phyloP scores from a whole-genome alignment of 1,140 invertebrate species.

The Drosophila quadrilineata region DNA sequence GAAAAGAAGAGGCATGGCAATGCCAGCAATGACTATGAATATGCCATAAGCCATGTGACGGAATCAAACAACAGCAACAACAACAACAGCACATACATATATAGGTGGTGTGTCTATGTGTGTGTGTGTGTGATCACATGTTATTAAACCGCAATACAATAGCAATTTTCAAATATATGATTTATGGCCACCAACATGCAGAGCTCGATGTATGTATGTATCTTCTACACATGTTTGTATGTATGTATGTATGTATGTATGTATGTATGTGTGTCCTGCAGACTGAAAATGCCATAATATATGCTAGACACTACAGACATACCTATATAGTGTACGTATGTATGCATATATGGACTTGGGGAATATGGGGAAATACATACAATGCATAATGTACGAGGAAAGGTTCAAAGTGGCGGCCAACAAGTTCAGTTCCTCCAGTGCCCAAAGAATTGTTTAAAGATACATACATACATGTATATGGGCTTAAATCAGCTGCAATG shows the following conservation, averaged over 20 bases:
- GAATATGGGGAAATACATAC: neutral
- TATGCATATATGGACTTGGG: neutral
- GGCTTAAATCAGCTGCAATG: neutral
- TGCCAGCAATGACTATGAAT: conserved; percentile 62
- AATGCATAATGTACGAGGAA: conserved; percentile 38
- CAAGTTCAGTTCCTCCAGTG: conserved; percentile 48
- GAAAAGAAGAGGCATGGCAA: too few species aligned
- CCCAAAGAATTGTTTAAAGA: conserved; percentile 26
- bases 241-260: too few species aligned
- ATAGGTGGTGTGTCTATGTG: conserved; percentile 1
- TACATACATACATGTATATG: too few species aligned
- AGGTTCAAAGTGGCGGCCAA: conserved; percentile 32
- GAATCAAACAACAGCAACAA: conserved; percentile 19
- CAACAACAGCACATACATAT: too few species aligned
- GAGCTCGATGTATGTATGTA: too few species aligned
- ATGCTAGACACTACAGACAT: conserved; percentile 8
- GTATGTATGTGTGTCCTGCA: too few species aligned
- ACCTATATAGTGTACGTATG: neutral
- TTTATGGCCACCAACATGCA: conserved; percentile 66
- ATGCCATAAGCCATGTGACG: conserved; percentile 53
- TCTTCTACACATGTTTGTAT: too few species aligned
- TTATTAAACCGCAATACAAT: conserved; percentile 78
- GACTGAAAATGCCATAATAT: conserved; percentile 50
- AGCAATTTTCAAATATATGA: conserved; percentile 78
- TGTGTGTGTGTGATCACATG: conserved; percentile 53